Evolutionary conservation across 2,113 vertebrate species (phyloP).

Genomic region (Marmota flaviventris): DNA sequence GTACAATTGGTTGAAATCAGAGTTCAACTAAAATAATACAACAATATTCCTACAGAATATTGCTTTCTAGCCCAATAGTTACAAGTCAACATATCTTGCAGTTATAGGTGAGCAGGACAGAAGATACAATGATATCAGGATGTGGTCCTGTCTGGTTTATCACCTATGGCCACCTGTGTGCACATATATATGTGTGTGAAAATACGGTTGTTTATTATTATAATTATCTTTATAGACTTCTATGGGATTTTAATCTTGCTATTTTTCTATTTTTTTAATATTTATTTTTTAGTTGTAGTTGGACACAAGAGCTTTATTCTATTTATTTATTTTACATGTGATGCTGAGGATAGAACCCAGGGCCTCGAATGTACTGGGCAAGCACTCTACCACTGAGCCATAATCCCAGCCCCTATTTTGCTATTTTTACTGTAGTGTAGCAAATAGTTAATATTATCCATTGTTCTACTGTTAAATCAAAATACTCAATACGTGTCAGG

Average conservation of each 20-base stretch:
- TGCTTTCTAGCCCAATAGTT: not conserved
- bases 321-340: too few relatives aligned
- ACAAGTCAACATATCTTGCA: not conserved
- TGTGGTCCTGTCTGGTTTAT: not conserved
- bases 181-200: not conserved
- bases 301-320: too few relatives aligned
- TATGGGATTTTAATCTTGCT: not conserved
- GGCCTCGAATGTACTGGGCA: too few relatives aligned
- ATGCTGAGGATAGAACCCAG: too few relatives aligned
- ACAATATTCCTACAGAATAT: not conserved
- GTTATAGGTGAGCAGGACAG: not conserved
- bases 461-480: not conserved
- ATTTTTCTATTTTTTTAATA: not conserved
- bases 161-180: not conserved
- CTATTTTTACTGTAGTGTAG: not conserved
- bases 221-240: not conserved
- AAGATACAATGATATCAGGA: not conserved
- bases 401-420: not conserved
- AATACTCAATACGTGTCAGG: not conserved
- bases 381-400: too few relatives aligned
- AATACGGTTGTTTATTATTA: not conserved
- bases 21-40: not conserved
- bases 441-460: not conserved
- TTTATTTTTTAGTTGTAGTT: too few relatives aligned
- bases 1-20: not conserved